Base-by-base conservation (phyloP, 1,140 invertebrate species). In the Chrysopa pallens region DNA sequence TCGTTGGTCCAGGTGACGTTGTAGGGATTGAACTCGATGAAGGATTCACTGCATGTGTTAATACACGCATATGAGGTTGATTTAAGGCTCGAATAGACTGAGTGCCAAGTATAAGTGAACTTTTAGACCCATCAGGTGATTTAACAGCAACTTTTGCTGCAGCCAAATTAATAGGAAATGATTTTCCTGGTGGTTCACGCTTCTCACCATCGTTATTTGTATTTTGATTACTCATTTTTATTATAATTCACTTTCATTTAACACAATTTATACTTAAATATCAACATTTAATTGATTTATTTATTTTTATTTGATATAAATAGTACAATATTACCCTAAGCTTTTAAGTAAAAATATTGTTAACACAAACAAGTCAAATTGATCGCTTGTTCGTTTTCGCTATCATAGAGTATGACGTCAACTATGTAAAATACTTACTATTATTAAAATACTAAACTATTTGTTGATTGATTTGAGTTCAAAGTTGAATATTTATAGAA, bases 11-110 rank as follows among this genome's bases (percentile, higher is more conserved):
- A 27, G 49, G 47, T 8, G 48, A 27, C 9, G 52, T 48, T 11
- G 49, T 42, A 40, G 52, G 43, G 37, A 45, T 48, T 33, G 46
- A 39, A 41, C 38, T 48, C 8, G 47, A 23, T 33, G n/a, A 9
- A 33, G 31, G 31, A 14, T 49, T 29, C 11, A 47, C 38, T 37
- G 50, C 42, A 44, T 52, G 53, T 42, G 54, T 49, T 39, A 60
- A 31, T n/a, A 60, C 51, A 41, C 58, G 51, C 46, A 61, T 53
- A 42, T 33, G 31, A 33, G 31, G 31, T 33, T 33, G 31, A 12
- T 9, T 11, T 4, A 33, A 11, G n/a, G 31, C 8, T 33, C 31
- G 31, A 11, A 33, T 11, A 4, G 31, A 33, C 6, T 33, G 31
- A 4, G 31, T 33, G n/a, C n/a, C n/a, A 11, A 33, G 8, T 12